Evolutionary conservation across 1,140 invertebrate genomes (phyloP).

Genomic region (Muscidifurax raptorellus): DNA sequence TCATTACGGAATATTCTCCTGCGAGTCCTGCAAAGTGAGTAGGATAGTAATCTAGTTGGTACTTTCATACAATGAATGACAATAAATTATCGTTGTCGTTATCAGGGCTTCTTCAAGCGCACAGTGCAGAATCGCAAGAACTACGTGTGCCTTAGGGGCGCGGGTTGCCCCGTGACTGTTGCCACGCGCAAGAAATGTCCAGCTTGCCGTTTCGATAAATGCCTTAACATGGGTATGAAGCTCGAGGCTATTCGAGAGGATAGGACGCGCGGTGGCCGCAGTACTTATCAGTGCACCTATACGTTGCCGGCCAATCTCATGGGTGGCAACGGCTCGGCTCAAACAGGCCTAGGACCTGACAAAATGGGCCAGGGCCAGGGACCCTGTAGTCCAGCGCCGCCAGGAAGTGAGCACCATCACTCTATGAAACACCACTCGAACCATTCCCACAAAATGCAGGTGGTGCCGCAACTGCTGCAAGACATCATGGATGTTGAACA

Average conservation of each 20-base stretch:
- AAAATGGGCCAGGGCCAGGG: constrained; percentile 60
- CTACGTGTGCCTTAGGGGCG: constrained; percentile 94
- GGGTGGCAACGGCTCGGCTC: constrained; percentile 61
- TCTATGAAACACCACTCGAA: constrained; percentile 69
- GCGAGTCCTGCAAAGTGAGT: constrained; percentile 91
- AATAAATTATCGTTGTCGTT: neutral
- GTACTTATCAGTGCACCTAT: constrained; percentile 96
- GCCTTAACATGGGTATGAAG: constrained; percentile 97
- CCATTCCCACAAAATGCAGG: constrained; percentile 71
- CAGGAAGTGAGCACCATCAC: constrained; percentile 67
- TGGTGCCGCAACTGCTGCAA: constrained; percentile 76
- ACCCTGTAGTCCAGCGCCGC: constrained; percentile 70
- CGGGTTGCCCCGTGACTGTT: constrained; percentile 92
- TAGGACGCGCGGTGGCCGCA: constrained; percentile 93
- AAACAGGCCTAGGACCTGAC: constrained; percentile 40
- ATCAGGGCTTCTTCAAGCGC: constrained; percentile 94
- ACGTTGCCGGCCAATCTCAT: constrained; percentile 84
- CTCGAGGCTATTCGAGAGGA: constrained; percentile 97
- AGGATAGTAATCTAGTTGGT: neutral
- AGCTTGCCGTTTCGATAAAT: constrained; percentile 97
- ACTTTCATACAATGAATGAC: neutral
- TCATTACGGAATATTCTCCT: constrained; percentile 97
- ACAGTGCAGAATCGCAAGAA: constrained; percentile 98
- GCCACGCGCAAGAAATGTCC: constrained; percentile 97
- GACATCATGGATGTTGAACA: constrained; percentile 97